Evolutionary conservation across 1,140 invertebrate genomes (phyloP).

Genomic region (Cryptotermes secundus): DNA sequence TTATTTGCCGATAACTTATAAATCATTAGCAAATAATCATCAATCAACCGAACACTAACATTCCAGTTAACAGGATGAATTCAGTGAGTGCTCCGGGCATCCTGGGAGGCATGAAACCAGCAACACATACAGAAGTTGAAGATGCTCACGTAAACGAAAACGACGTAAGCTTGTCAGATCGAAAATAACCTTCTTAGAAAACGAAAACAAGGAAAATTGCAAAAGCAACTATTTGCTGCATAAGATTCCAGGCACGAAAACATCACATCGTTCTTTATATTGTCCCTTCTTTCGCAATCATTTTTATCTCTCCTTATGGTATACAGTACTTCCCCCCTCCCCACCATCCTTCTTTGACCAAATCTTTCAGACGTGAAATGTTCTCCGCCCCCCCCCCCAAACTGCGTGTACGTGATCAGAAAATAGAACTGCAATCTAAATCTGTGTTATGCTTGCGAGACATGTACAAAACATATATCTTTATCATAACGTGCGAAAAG

Average conservation of each 20-base stretch:
- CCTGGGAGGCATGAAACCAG: too few species aligned
- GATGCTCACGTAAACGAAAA: background rate
- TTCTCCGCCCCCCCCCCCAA: background rate
- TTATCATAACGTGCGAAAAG: background rate
- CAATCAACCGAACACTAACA: too few species aligned
- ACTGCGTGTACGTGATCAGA: background rate
- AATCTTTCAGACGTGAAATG: background rate
- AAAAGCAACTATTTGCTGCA: background rate
- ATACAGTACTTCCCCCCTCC: background rate
- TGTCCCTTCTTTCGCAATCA: background rate
- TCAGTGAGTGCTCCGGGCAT: too few species aligned
- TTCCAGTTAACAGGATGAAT: too few species aligned
- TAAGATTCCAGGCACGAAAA: background rate
- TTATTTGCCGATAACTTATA: too few species aligned
- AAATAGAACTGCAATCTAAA: background rate
- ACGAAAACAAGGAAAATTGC: background rate
- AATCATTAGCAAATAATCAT: too few species aligned
- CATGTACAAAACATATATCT: background rate
- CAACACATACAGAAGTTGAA: background rate
- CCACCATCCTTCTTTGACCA: background rate
- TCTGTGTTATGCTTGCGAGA: background rate
- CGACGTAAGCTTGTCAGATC: background rate
- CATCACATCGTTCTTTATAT: background rate
- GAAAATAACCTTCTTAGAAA: background rate
- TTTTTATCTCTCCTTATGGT: constrained; percentile 11